Conservation (phyloP, 2,888 invertebrate species). For the Chrysolina americana region DNA sequence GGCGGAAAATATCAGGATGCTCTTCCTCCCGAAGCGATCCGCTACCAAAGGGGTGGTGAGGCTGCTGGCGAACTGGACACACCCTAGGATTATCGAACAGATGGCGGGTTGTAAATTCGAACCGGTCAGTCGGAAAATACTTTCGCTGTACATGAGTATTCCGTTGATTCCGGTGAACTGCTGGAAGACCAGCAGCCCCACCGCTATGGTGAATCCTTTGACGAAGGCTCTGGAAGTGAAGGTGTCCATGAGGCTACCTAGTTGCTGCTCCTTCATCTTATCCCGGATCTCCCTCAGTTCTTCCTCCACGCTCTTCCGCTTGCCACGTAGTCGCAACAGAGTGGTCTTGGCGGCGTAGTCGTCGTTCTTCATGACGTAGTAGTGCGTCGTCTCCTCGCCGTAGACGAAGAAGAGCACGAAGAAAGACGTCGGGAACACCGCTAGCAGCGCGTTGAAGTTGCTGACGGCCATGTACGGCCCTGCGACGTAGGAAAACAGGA, state of each 20-base stretch:
- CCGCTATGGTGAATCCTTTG: constrained; percentile 81
- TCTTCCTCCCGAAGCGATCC: constrained; percentile 82
- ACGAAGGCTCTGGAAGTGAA: constrained; percentile 77
- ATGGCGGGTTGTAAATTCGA: constrained; percentile 73
- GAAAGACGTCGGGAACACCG: constrained; percentile 70
- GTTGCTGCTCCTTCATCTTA: constrained; percentile 27
- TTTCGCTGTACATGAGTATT: constrained; percentile 83
- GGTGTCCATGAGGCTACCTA: constrained; percentile 57
- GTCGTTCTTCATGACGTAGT: constrained; percentile 75
- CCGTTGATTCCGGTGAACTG: constrained; percentile 88
- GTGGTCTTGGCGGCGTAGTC: constrained; percentile 76
- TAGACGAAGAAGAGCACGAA: constrained; percentile 83
- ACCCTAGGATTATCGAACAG: constrained; percentile 83
- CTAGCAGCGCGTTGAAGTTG: constrained; percentile 73
- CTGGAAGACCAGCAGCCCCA: constrained; percentile 83
- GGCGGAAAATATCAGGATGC: constrained; percentile 81
- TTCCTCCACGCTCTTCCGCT: constrained; percentile 18
- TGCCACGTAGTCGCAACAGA: constrained; percentile 65
- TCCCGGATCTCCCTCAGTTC: constrained; percentile 33
- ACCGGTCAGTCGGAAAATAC: constrained; percentile 79
- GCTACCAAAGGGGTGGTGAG: constrained; percentile 81
- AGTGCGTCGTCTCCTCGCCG: constrained; percentile 81
- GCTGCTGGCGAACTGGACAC: constrained; percentile 84
- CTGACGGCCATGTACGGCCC: constrained; percentile 82
- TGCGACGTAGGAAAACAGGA: constrained; percentile 78